These are phyloP conservation scores for Mamestra brassicae DNA, from an alignment of 2,888 invertebrate species.

Conservation along the genomic window DNA sequence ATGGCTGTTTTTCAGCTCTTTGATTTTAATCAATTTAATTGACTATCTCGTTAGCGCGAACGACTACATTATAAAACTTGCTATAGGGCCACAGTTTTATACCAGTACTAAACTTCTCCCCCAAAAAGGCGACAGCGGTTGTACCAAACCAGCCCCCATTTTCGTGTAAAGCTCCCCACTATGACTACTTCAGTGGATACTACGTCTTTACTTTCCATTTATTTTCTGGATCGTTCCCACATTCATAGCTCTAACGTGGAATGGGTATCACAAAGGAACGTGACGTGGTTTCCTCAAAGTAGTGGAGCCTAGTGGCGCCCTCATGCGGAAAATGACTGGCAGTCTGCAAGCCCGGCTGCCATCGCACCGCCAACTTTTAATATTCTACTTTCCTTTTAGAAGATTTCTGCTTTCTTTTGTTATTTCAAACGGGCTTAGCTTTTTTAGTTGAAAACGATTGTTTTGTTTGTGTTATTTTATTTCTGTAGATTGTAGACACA, in stretches of 20 bases:
- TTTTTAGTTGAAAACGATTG: constrained; percentile 27
- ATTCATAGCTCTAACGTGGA: constrained; percentile 57
- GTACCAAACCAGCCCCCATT: neutral
- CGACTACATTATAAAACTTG: neutral
- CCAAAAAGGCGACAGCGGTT: neutral
- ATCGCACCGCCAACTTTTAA: constrained; percentile 68
- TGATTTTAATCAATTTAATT: too few relatives aligned
- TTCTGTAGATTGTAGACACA: neutral
- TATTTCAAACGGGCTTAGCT: constrained; percentile 47
- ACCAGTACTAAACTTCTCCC: neutral
- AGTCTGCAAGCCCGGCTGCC: constrained; percentile 47
- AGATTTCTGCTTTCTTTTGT: constrained; percentile 63
- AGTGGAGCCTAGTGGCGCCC: constrained; percentile 49
- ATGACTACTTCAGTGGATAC: constrained; percentile 16
- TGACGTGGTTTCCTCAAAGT: constrained; percentile 55
- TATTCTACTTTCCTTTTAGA: constrained; percentile 67
- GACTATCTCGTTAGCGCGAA: too few relatives aligned
- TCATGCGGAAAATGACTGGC: constrained; percentile 65
- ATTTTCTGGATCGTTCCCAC: constrained; percentile 34
- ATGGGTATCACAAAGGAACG: constrained; percentile 57
- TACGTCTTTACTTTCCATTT: constrained; percentile 42
- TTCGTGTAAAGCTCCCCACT: constrained; percentile 9
- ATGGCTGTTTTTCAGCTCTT: too few relatives aligned
- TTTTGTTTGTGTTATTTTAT: constrained; percentile 22
- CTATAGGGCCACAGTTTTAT: neutral